Base-by-base conservation (phyloP, 2,888 invertebrate species). In the Hemistola chrysoprasaria region DNA sequence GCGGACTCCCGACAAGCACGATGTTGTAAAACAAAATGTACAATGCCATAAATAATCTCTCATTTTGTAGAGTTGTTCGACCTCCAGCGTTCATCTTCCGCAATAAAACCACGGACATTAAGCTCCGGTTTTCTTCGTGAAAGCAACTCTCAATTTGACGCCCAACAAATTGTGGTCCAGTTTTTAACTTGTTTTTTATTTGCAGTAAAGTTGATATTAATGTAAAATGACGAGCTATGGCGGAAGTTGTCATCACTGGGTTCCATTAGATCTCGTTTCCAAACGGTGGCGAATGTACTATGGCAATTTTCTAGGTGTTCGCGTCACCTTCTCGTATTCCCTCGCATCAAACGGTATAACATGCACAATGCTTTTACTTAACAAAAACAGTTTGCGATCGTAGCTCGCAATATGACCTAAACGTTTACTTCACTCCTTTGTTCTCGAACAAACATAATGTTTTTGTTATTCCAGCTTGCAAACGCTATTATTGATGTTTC, bases 311-410 rank as follows among this genome's bases (percentile, higher is more conserved):
- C 53, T 56, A 46, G 47, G 42, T 56, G 55, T 52, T 47, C 50
- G 48, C 39, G 52, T 66, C 56, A 68, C 63, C 65, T 16, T 3
- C 16, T 16, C 2, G 16, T 64, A 65, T 62, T 63, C 52, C 9
- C 28, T 45, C 36, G 51, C 58, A 59, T 57, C 57, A 57, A 62
- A 56, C 54, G 43, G 61, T 54, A 57, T 65, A 65, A 58, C 64
- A n/a, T 59, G 49, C 50, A 40, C 50, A 44, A 27, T 49, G 39
- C 56, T 53, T 40, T 46, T 57, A 49, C 52, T 57, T 59, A 60
- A 62, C 66, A 68, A 65, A 64, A 68, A 66, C 64, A 69, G 67
- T 65, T 49, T 52, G 34, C 48, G 34, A 66, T 61, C 56, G 61
- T 47, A 53, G 55, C 45, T 47, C 59, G 57, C 59, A 64, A 60